These are phyloP conservation scores for Sebastes fasciatus DNA, from an alignment of 2,113 vertebrate species.

Conservation along the genomic window DNA sequence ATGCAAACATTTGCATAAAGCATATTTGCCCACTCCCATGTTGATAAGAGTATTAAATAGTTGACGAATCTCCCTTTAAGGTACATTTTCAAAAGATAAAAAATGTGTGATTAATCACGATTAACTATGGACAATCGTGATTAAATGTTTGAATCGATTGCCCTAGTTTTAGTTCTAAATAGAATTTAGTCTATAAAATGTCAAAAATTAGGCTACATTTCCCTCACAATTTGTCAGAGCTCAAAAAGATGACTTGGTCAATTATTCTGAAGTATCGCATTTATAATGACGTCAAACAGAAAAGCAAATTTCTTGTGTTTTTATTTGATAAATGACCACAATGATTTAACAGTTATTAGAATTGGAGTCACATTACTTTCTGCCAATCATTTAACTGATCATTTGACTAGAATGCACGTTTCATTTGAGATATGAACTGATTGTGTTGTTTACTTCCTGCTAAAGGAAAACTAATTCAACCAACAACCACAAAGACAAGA, in stretches of 20 bases:
- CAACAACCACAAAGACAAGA: conserved; percentile 99
- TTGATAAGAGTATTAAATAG: too few species aligned
- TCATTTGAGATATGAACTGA: conserved; percentile 32
- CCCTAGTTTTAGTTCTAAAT: not conserved
- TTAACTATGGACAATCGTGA: too few species aligned
- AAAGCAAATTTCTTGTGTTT: not conserved
- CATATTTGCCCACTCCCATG: too few species aligned
- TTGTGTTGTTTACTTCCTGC: conserved; percentile 29
- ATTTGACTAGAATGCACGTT: not conserved
- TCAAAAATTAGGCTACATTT: not conserved
- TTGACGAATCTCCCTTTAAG: too few species aligned
- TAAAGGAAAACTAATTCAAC: conserved; percentile 99
- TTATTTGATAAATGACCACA: not conserved
- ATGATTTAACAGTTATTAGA: not conserved
- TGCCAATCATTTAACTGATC: not conserved
- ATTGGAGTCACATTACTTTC: not conserved
- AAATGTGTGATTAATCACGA: too few species aligned
- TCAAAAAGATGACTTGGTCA: not conserved
- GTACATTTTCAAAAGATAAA: too few species aligned
- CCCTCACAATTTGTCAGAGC: too few species aligned
- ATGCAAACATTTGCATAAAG: too few species aligned
- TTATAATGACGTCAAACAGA: too few species aligned
- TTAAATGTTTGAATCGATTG: too few species aligned
- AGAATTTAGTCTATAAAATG: not conserved
- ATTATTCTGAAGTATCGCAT: too few species aligned